Evolutionary conservation across 2,113 vertebrate genomes (phyloP).

Genomic region (Blennius ocellaris): DNA sequence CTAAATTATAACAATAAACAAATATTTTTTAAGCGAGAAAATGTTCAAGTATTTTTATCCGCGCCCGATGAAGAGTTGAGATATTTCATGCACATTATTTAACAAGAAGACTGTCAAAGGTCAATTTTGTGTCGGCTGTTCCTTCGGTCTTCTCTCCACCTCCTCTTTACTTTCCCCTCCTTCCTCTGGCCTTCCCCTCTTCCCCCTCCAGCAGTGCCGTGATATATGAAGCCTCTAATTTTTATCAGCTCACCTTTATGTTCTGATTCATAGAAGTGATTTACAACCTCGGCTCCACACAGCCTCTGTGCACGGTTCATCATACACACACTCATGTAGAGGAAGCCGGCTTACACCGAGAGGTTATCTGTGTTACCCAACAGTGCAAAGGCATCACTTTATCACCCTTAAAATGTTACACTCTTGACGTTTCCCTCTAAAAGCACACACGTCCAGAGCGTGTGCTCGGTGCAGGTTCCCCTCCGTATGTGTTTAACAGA

Average conservation of each 20-base stretch:
- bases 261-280: conserved; percentile 46
- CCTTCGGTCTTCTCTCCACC: no score
- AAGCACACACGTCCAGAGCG: not conserved
- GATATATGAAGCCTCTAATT: conserved; percentile 45
- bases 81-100: no score
- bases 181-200: not conserved
- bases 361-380: conserved; percentile 34
- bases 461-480: not conserved
- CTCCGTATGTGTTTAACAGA: conserved; percentile 3
- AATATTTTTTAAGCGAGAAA: no score
- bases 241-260: conserved; percentile 64
- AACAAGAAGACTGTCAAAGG: no score
- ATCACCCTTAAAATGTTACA: not conserved
- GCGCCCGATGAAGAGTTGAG: no score
- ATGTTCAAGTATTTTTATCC: no score
- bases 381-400: not conserved
- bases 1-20: no score
- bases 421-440: not conserved
- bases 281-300: conserved; percentile 42
- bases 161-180: not conserved
- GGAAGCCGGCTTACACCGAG: conserved; percentile 14
- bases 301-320: not conserved
- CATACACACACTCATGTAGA: conserved; percentile 14
- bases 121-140: not conserved
- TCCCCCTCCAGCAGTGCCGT: conserved; percentile 32